Evolutionary conservation across 30 jellyfish, hydroid and myxozoan genomes (phyloP).

Genomic region (Hydractinia symbiolongicarpus): DNA sequence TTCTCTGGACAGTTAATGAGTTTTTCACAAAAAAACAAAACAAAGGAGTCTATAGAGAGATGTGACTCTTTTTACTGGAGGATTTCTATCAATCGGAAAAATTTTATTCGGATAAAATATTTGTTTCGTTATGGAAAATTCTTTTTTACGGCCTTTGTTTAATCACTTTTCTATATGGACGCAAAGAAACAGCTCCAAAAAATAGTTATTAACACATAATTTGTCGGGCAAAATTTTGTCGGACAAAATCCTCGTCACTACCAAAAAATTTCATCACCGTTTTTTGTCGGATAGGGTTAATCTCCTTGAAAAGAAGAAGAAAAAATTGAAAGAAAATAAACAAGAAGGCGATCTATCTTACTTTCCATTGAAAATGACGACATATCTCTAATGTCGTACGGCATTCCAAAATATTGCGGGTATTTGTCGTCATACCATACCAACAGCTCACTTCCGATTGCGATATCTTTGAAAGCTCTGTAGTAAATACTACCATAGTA

Average conservation of each 20-base stretch:
- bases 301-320: not conserved
- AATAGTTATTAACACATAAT: no score
- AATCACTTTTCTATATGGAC: no score
- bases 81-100: no score
- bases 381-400: constrained; percentile 87
- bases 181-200: no score
- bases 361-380: constrained; percentile 88
- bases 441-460: constrained; percentile 85
- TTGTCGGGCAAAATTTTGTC: no score
- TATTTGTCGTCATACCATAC: constrained; percentile 98
- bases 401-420: constrained; percentile 93
- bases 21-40: no score
- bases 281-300: not conserved
- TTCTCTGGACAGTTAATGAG: no score
- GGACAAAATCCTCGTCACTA: not conserved
- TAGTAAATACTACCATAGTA: constrained; percentile 89
- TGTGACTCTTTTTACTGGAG: no score
- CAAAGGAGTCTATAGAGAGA: no score
- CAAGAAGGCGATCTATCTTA: constrained; percentile 32
- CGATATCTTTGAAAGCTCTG: constrained; percentile 93
- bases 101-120: no score
- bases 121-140: no score
- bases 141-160: no score
- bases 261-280: not conserved
- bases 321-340: constrained; percentile 1